Base-by-base conservation (phyloP, 1,140 invertebrate species). In the Coelopa frigida region DNA sequence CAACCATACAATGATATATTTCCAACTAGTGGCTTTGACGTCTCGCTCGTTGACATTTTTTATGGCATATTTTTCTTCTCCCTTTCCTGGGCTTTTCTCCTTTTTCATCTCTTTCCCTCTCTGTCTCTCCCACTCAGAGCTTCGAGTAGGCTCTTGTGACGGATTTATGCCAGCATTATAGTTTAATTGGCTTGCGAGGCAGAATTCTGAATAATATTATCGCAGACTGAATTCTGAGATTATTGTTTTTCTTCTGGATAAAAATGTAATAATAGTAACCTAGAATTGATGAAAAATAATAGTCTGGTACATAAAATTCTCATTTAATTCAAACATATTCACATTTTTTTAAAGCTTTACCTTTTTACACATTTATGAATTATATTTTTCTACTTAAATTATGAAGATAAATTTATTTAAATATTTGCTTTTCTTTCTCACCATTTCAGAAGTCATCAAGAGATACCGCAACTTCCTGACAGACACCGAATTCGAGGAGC, bases 401-500 rank as follows among this genome's bases (percentile, higher is more conserved):
- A 29, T 29, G 27, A 29, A 29, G n/a, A 29, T 29, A 8, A 29
- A 8, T 8, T 8, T 29, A 29, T 8, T 8, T 29, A 29, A 29
- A 29, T 29, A 36, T 27, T 23, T 39, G 8, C 8, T 50, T 40
- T 40, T 35, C 36, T 23, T 33, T 15, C 33, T 49, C 24, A 48
- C 56, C 46, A 40, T 73, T 73, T 6, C 73, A 87, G 87, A 91
- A 66, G 83, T 87, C 27, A 74, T 89, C 26, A 85, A 85, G 59
- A 78, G 83, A 50, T 90, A 87, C 70, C 81, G 87, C 35, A 82
- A 81, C 39, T 77, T 82, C 48, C 73, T 94, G 50, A 87, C 87
- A n/a, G 86, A 89, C 50, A 89, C 85, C 73, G 89, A 94, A 71
- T 75, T 83, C 49, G 79, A 78, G 22, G 90, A 94, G 71, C 82